Evolutionary conservation across 2,797 vertebrate genomes (phyloP).

Genomic region (Semaprochilodus insignis): DNA sequence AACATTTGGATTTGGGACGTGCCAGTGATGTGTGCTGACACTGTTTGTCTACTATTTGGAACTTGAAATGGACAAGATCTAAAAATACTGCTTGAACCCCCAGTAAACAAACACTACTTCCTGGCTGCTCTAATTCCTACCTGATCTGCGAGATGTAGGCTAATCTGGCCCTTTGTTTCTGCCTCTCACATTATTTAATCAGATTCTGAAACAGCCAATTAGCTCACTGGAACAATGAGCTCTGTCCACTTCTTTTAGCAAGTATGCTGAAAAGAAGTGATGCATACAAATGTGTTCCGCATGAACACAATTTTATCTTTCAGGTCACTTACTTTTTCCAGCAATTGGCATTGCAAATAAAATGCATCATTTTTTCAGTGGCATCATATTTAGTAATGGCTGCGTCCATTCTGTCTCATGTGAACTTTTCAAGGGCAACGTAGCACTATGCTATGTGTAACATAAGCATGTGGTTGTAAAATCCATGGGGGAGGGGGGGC

Average conservation of each 20-base stretch:
- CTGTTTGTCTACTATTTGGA: background rate
- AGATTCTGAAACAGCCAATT: constrained; percentile 51
- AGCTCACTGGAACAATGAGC: constrained; percentile 43
- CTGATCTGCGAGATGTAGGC: constrained; percentile 37
- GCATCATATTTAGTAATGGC: background rate
- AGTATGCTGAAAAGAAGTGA: background rate
- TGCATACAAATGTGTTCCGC: background rate
- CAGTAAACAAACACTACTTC: constrained; percentile 39
- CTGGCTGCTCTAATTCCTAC: constrained; percentile 15
- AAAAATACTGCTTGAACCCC: constrained; percentile 16
- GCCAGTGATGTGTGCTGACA: background rate
- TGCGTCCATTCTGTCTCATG: background rate
- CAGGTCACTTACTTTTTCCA: background rate
- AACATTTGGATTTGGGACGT: background rate
- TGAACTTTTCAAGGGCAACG: constrained; percentile 4
- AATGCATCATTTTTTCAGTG: background rate
- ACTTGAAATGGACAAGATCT: constrained; percentile 14
- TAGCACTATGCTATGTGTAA: constrained; percentile 25
- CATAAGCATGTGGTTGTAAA: constrained; percentile 49
- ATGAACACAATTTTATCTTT: background rate
- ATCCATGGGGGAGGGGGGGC: constrained; percentile 17
- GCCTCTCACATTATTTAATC: constrained; percentile 44
- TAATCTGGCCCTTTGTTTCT: constrained; percentile 49
- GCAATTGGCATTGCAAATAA: too few species aligned
- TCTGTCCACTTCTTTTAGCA: background rate